Percentiles rank a stretch among this genome's conserved stretches.
These are phyloP conservation scores for Delia radicum DNA, from an alignment of 1,140 invertebrate species.

Conservation along the genomic window DNA sequence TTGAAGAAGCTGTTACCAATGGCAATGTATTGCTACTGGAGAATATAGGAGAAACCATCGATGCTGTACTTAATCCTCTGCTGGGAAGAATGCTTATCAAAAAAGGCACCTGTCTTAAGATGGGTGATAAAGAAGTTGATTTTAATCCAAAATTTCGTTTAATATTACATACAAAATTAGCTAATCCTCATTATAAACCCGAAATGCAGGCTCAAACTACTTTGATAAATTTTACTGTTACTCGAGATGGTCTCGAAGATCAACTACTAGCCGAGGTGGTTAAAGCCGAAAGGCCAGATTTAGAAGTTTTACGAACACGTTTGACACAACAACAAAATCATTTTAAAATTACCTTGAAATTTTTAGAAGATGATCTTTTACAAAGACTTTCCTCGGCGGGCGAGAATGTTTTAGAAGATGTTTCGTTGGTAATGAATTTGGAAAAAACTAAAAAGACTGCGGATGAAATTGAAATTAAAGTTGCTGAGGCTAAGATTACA, in stretches of 20 bases:
- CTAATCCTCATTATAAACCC: conserved; percentile 94
- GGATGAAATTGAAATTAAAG: conserved; percentile 85
- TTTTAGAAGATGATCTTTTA: conserved; percentile 85
- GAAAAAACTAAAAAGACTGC: conserved; percentile 93
- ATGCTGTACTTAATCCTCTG: conserved; percentile 87
- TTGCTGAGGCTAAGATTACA: conserved; percentile 80
- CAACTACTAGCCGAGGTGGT: conserved; percentile 92
- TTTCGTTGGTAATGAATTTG: conserved; percentile 86
- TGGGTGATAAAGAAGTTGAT: conserved; percentile 91
- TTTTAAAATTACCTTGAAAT: conserved; percentile 91
- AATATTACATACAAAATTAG: conserved; percentile 89
- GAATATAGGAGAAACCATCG: conserved; percentile 85
- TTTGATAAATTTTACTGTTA: conserved; percentile 94
- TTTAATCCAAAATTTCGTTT: conserved; percentile 80
- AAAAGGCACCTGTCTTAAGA: conserved; percentile 72
- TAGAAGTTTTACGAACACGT: conserved; percentile 72
- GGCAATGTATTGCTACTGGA: conserved; percentile 80
- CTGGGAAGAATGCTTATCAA: conserved; percentile 86
- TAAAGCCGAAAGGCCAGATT: conserved; percentile 87
- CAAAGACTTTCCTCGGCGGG: conserved; percentile 84
- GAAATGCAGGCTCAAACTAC: conserved; percentile 96
- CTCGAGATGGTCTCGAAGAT: conserved; percentile 88
- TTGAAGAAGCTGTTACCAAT: conserved; percentile 77
- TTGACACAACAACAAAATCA: conserved; percentile 92
- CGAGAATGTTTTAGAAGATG: conserved; percentile 87